phyloP scores from a whole-genome alignment of 37 sponge, comb jelly and placozoan genomes.

The Axinella damicornis region DNA sequence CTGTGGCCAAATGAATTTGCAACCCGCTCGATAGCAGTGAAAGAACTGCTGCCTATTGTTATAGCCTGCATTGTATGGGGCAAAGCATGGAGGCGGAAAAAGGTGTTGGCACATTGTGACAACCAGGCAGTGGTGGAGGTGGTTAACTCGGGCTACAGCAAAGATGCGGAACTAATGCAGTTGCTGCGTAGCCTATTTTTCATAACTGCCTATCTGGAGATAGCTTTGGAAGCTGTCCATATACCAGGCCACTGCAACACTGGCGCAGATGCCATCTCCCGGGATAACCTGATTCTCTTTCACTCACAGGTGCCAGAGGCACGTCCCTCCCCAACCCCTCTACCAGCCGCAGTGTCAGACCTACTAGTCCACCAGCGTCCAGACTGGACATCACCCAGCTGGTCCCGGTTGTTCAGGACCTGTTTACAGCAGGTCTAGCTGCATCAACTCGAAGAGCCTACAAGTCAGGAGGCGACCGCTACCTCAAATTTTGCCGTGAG shows the following conservation, averaged over 20 bases:
- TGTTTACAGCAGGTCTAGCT: constrained; percentile 10
- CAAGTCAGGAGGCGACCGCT: constrained; percentile 27
- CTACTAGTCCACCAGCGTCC: not conserved
- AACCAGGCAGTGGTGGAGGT: constrained; percentile 26
- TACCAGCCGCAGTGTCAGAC: not conserved
- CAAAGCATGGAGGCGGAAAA: not conserved
- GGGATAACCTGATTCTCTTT: constrained; percentile 3
- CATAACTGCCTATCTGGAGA: not conserved
- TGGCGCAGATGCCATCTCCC: constrained; percentile 20
- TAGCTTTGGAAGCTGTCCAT: not conserved
- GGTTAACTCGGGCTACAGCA: not conserved
- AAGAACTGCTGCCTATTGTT: constrained; percentile 44
- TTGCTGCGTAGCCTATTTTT: constrained; percentile 31
- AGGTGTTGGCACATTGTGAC: constrained; percentile 30
- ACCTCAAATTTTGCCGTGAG: constrained; percentile 25
- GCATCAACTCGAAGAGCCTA: constrained; percentile 44
- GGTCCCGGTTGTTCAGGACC: not conserved
- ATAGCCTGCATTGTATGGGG: constrained; percentile 28
- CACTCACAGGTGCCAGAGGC: not conserved
- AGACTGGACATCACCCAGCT: constrained; percentile 43
- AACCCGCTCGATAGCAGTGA: not conserved
- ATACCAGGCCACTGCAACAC: constrained; percentile 3
- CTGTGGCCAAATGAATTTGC: not conserved
- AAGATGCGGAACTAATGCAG: constrained; percentile 22
- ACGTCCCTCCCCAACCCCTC: not conserved